Conservation (phyloP, 53 echinoderm and acorn worm species). For the Paracentrotus lividus region DNA sequence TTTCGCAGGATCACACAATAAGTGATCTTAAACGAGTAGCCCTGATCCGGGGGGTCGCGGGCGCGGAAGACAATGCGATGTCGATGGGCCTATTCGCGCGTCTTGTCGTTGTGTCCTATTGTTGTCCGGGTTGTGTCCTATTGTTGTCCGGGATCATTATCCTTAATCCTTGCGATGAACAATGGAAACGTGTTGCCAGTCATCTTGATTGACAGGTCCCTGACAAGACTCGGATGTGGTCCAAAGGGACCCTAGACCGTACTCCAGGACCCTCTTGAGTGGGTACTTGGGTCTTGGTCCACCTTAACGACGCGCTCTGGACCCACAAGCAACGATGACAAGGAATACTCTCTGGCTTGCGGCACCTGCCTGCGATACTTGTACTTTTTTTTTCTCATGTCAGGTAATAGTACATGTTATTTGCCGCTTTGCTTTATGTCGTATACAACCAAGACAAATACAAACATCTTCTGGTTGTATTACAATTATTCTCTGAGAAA, state of each 20-base stretch:
- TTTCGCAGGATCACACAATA: neutral
- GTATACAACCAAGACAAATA: no score
- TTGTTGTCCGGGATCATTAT: slow-evolving; percentile 5
- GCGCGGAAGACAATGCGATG: neutral
- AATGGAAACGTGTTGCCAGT: neutral
- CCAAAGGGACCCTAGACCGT: slow-evolving; percentile 11
- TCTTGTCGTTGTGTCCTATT: slow-evolving; percentile 6
- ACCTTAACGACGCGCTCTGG: neutral
- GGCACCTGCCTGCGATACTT: slow-evolving; percentile 21
- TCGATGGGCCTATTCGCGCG: slow-evolving; percentile 4
- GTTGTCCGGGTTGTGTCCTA: neutral
- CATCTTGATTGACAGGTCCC: slow-evolving; percentile 22
- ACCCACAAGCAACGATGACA: neutral
- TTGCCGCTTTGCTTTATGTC: no score
- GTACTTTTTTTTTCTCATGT: neutral
- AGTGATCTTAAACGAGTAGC: neutral
- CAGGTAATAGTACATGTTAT: no score
- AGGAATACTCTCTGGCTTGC: neutral
- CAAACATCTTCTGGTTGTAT: no score
- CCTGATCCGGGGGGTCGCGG: neutral
- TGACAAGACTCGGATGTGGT: neutral
- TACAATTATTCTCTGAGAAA: no score
- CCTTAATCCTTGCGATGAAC: neutral
- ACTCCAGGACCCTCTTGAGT: slow-evolving; percentile 2
- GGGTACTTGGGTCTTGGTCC: neutral